A percentile compares a stretch with the other conserved stretches of the same genome.
Evolutionary conservation across 2,113 vertebrate genomes (phyloP).

Genomic region (Charadrius vociferus): DNA sequence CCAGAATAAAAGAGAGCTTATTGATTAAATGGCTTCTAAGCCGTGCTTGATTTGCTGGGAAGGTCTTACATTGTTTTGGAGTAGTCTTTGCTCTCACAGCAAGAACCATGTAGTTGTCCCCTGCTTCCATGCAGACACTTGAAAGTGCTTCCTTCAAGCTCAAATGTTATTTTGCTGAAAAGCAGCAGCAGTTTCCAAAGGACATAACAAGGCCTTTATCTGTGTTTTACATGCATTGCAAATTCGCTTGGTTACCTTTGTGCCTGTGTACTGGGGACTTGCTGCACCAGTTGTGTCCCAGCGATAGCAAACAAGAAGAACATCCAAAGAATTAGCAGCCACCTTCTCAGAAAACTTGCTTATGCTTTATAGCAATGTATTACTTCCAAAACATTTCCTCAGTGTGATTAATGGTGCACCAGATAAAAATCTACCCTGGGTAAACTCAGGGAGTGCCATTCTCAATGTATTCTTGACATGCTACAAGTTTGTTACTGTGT

Average conservation of each 20-base stretch:
- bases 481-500: background rate
- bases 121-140: background rate
- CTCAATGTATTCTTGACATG: background rate
- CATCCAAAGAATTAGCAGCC: accelerated
- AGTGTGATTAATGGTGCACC: background rate
- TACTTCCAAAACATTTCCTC: background rate
- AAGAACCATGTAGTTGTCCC: background rate
- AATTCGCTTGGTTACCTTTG: background rate
- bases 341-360: background rate
- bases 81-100: background rate
- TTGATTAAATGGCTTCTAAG: background rate
- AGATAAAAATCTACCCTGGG: background rate
- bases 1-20: background rate
- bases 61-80: background rate
- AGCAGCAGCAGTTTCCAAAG: background rate
- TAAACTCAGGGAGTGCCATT: background rate
- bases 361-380: background rate
- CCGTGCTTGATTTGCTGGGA: background rate
- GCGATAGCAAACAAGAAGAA: accelerated
- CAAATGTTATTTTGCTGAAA: background rate
- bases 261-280: background rate
- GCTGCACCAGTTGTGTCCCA: background rate
- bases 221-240: background rate
- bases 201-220: background rate
- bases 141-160: background rate